Base-by-base conservation (phyloP, 1,140 invertebrate genomes). In the Orchestia grillus region DNA sequence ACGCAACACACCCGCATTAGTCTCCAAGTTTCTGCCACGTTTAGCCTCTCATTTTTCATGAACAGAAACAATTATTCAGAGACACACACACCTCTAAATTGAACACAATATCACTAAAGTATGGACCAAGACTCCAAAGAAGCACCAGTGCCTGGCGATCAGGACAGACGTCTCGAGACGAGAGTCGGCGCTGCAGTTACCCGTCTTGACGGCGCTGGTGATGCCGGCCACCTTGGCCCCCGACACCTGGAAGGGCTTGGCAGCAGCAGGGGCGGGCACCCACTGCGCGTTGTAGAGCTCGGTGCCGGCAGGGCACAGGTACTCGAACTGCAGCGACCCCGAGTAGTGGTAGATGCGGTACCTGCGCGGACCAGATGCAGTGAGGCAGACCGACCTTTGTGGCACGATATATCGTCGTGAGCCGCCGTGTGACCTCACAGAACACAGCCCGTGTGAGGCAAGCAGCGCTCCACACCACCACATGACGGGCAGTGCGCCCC, bases 311-410 rank as follows among this genome's bases (percentile, higher is more conserved):
- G 87, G 47, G 45, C 96, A 96, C 62, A 96, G 96, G 41, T 36
- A 88, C 87, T 97, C 96, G 77, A 96, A 96, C 57, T 96, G 96
- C 62, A 97, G 77, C 0, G 96, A 95, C 28, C 96, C 96, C n/a
- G 96, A 96, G 95, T 97, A 97, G 44, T 97, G 96, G 96, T 96
- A 97, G n/a, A 97, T 53, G 44, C 96, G 96, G 91, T 97, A 97
- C 77, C 96, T 97, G 96, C 44, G 11, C 62, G n/a, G n/a, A 53
- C 19, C 47, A 53, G 6, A 53, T 6, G 47, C 19, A 53, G 47
- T 53, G 19, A 6, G 6, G 47, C 19, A 53, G 47, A 53, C 47
- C 47, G 19, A 19, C 47, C 19, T 19, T 19, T 53, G 47, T 19
- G 19, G 47, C 19, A 53, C 19, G 47, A 53, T 8, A 53, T 53